These are phyloP conservation scores for Pseudomugil tenellus DNA, from an alignment of 2,797 vertebrate genomes.

Conservation along the genomic window DNA sequence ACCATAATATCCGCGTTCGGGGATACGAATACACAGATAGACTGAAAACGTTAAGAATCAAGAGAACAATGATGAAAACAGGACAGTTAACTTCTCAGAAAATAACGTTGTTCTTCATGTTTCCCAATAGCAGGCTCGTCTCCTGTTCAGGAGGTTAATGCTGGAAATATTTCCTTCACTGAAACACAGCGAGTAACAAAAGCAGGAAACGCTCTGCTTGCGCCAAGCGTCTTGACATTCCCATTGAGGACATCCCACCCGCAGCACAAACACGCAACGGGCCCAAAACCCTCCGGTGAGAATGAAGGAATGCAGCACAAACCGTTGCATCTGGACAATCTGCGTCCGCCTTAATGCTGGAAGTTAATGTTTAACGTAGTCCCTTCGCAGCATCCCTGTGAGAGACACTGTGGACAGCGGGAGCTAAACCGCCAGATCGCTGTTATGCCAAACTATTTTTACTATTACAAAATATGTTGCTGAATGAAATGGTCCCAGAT, in stretches of 20 bases:
- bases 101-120: background rate
- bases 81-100: slow-evolving; percentile 3
- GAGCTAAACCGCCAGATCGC: no score
- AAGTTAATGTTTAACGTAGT: no score
- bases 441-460: no score
- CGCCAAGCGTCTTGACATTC: slow-evolving; percentile 31
- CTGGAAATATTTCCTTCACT: slow-evolving; percentile 17
- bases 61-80: background rate
- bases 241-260: slow-evolving; percentile 17
- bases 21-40: background rate
- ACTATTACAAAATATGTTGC: background rate
- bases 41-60: background rate
- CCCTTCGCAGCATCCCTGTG: no score
- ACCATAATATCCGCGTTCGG: no score
- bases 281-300: background rate
- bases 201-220: slow-evolving; percentile 65
- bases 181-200: slow-evolving; percentile 52
- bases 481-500: background rate
- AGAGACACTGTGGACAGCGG: no score
- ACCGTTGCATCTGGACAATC: background rate
- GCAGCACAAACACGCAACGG: background rate
- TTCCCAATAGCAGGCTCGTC: background rate
- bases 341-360: background rate
- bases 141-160: background rate
- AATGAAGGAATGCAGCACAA: background rate